Conservation (phyloP, 2,888 invertebrate genomes). For the Aspidiotus rigidus region DNA sequence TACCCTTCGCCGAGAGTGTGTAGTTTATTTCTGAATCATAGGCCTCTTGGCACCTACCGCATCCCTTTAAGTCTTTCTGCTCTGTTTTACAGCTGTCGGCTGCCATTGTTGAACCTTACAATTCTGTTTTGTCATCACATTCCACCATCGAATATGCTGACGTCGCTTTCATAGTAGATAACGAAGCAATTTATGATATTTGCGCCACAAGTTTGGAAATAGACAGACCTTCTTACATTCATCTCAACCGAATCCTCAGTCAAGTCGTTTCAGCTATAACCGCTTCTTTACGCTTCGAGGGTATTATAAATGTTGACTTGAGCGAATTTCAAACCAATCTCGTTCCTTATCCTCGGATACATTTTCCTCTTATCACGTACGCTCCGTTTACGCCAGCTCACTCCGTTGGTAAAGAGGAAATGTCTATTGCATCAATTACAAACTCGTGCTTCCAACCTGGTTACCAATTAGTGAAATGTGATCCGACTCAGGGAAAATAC, state of each 20-base stretch:
- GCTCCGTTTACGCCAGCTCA: conserved; percentile 26
- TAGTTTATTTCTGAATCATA: not conserved
- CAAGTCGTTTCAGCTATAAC: conserved; percentile 29
- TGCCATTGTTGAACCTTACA: conserved; percentile 27
- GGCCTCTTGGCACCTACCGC: not conserved
- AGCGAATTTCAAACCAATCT: conserved; percentile 29
- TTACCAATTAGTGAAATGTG: conserved; percentile 25
- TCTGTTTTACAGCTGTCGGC: conserved; percentile 17
- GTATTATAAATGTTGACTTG: conserved; percentile 27
- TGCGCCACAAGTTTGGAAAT: conserved; percentile 28
- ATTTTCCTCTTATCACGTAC: conserved; percentile 25
- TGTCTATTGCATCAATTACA: conserved; percentile 20
- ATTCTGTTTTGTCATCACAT: conserved; percentile 25
- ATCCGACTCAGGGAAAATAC: conserved; percentile 26
- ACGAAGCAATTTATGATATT: conserved; percentile 28
- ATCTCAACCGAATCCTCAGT: conserved; percentile 27
- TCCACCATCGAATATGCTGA: conserved; percentile 30
- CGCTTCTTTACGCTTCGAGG: conserved; percentile 27
- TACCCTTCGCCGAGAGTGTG: conserved; percentile 28
- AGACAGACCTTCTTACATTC: conserved; percentile 27
- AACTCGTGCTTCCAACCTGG: conserved; percentile 20
- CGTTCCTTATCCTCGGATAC: conserved; percentile 26
- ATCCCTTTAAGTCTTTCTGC: too few relatives aligned
- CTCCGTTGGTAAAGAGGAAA: conserved; percentile 19
- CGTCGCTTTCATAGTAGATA: conserved; percentile 27